Evolutionary conservation across 2,797 vertebrate genomes (phyloP), one percentile per base, ranked within the genome.

Genomic region (Arctocebus calabarensis): DNA sequence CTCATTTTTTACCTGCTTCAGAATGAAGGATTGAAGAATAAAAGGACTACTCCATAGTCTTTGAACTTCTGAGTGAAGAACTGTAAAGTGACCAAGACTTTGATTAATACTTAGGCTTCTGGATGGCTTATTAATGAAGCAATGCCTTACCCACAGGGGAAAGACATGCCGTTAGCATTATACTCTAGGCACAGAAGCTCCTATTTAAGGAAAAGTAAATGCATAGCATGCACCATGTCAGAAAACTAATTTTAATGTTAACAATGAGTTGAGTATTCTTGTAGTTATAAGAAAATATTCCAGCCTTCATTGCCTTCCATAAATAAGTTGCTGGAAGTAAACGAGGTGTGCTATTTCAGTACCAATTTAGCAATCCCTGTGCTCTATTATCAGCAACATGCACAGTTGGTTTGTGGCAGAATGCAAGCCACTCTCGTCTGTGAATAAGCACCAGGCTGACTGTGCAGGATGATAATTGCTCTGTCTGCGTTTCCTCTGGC

Each of bases 381-480:
- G 96, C 64, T 75, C 97, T 98, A 96, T 98, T 98, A 98, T 98
- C 98, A 98, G 98, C 98, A 98, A 92, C 97, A 92, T 97, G 97
- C 98, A 98, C 98, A 98, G 97, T 97, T 98, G 98, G 97, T 93
- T 98, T 97, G 87, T 97, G 98, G 98, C 96, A 96, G 98, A 98
- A 98, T 94, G 90, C 98, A 97, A 97, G 96, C 97, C 59, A 90
- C 98, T 98, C 91, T 98, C 96, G 98, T 97, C 98, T 98, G 98
- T 98, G 98, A 98, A 98, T 98, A 98, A 98, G 97, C 98, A 98
- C 98, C 98, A 97, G 98, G 97, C 98, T 98, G 98, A 98, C 98
- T 98, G 97, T 98, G 98, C 98, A 96, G 98, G 98, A 98, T 97
- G 98, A 97, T 98, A 98, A 99, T 98, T 98, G 98, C 98, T 98